Base-by-base conservation (phyloP, 2,888 invertebrate species). In the Parnassius glacialis region DNA sequence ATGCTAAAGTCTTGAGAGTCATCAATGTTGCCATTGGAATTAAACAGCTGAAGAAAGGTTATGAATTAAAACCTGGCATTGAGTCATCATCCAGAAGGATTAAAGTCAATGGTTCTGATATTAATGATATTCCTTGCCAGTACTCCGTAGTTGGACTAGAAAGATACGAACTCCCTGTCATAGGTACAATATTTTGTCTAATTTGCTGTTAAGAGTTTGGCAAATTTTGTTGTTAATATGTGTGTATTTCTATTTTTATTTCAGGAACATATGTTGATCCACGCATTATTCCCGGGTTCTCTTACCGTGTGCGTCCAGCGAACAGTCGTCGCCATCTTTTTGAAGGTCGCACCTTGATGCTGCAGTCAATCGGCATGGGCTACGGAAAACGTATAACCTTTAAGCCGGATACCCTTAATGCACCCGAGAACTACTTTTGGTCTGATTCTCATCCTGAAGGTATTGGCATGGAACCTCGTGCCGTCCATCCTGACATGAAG, bases 301-400 rank as follows among this genome's bases (percentile, higher is more conserved):
- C 92, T 71, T 96, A 96, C 86, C 92, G 93, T 65, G 94, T 96
- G 7, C 93, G 95, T 9, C 94, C 94, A 2, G 94, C 94, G n/a
- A 93, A 93, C 66, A 90, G 92, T 68, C 92, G 93, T 53, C 92
- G 93, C 48, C 93, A 93, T 70, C 87, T 95, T 10, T 95, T 95
- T 77, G 90, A 92, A 61, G 95, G 95, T 0, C 92, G 94, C 64
- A 92, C 94, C 53, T 80, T 95, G 61, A 83, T 92, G 57, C 87
- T 96, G 47, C 87, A 93, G 63, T 93, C 93, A 51, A 90, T 96
- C 66, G 96, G 96, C 10, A 93, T 94, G 90, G 96, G 96, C 16
- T 96, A 96, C 74, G 95, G 95, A 42, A 95, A 95, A 77, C 92
- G 95, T 56, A 89, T 96, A 64, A 95, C 95, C 1, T 96, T 96